Evolutionary conservation across 2,797 vertebrate genomes (phyloP).

Genomic region (Dipus sagitta): DNA sequence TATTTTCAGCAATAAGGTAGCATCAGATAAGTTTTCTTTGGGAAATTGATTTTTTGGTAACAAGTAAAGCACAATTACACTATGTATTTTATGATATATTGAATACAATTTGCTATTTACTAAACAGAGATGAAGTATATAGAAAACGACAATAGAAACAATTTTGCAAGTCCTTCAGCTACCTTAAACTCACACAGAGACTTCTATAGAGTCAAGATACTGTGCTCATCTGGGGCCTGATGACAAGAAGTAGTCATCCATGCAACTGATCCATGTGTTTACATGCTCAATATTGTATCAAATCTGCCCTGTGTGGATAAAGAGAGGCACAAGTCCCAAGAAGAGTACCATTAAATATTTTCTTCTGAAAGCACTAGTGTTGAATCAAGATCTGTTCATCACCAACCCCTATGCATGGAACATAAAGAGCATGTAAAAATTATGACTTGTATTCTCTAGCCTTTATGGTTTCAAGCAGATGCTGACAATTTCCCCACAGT

Average conservation of each 20-base stretch:
- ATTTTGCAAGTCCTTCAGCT: conserved; percentile 11
- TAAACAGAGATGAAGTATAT: conserved; percentile 49
- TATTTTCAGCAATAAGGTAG: conserved; percentile 60
- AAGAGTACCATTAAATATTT: conserved; percentile 65
- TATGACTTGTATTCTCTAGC: conserved; percentile 53
- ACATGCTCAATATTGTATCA: conserved; percentile 70
- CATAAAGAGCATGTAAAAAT: conserved; percentile 63
- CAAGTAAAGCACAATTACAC: conserved; percentile 44
- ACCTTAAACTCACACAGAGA: conserved; percentile 50
- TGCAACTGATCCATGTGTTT: conserved; percentile 60
- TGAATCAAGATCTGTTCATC: conserved; percentile 63
- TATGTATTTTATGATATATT: conserved; percentile 41
- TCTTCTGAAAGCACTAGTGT: conserved; percentile 62
- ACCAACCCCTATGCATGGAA: conserved; percentile 18
- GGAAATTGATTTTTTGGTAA: conserved; percentile 42
- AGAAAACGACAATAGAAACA: conserved; percentile 22
- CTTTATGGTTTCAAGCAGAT: conserved; percentile 62
- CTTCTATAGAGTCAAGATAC: not conserved
- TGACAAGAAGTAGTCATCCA: conserved; percentile 50
- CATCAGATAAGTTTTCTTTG: conserved; percentile 57
- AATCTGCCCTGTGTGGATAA: conserved; percentile 44
- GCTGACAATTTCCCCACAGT: conserved; percentile 55
- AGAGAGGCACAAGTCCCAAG: conserved; percentile 37
- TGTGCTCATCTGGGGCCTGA: conserved; percentile 13
- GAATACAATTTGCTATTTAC: conserved; percentile 55